Percentiles rank a stretch among this genome's conserved stretches.
phyloP scores from a whole-genome alignment of 2,888 invertebrate species.

The Ischnus inquisitorius region DNA sequence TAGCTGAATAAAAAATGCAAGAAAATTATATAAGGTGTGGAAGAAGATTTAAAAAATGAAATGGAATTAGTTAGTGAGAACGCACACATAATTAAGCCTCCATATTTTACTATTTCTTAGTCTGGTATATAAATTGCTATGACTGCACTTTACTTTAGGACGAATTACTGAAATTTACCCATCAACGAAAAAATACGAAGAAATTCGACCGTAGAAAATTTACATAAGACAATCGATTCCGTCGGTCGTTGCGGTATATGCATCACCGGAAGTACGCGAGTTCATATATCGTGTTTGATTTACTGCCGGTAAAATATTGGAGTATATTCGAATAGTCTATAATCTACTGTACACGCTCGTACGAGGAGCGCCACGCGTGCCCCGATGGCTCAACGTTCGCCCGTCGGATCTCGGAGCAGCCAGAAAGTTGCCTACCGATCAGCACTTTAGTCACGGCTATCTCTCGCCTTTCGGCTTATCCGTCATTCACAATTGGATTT shows the following conservation, averaged over 20 bases:
- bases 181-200: too few relatives aligned
- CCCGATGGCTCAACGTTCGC: constrained; percentile 30
- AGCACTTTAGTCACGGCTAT: constrained; percentile 76
- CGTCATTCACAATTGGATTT: constrained; percentile 78
- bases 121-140: too few relatives aligned
- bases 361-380: constrained; percentile 19
- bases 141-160: too few relatives aligned
- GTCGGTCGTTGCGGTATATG: neutral
- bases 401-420: constrained; percentile 37
- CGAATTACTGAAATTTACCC: too few relatives aligned
- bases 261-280: neutral
- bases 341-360: constrained; percentile 19
- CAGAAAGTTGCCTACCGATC: constrained; percentile 58
- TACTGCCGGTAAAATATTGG: neutral
- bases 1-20: too few relatives aligned
- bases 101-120: too few relatives aligned
- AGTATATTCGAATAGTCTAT: constrained; percentile 44
- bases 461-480: constrained; percentile 78
- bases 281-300: constrained; percentile 9
- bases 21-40: too few relatives aligned
- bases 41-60: too few relatives aligned
- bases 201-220: too few relatives aligned
- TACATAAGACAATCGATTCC: too few relatives aligned
- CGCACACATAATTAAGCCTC: too few relatives aligned
- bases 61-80: too few relatives aligned